Base-by-base conservation (phyloP, 2,113 vertebrate genomes). In the Theristicus caerulescens region DNA sequence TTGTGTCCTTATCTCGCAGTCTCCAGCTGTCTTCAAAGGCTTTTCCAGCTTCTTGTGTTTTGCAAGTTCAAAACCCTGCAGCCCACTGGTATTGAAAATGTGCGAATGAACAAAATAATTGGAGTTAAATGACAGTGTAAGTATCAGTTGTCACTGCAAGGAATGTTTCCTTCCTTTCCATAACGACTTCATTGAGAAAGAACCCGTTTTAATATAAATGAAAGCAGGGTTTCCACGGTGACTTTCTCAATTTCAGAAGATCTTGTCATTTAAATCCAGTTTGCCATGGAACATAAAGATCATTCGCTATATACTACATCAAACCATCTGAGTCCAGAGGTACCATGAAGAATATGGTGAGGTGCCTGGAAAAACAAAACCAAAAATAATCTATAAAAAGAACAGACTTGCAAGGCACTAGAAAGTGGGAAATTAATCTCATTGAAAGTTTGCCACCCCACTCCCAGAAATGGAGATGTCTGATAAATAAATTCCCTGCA, bases 261-360 rank as follows among this genome's bases (percentile, higher is more conserved):
- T 87, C 90, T 95, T 94, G 77, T 91, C 78, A 16, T 89, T 96
- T 92, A 94, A 96, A 94, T 90, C 42, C 82, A 76, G 42, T 95
- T 96, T 93, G 36, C 83, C 42, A 31, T 66, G 64, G 70, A 88
- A 89, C 71, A 62, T 93, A 91, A 88, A 96, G 62, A 44, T 90
- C 49, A 61, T 89, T 92, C 92, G 77, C 77, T 93, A 22, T 66
- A 55, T 61, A 36, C 49, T 66, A 76, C 18, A 52, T 77, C 76
- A 76, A 89, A 90, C 34, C 54, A 36, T 61, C 74, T 76, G 61
- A 81, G 40, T 25, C 52, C 26, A 38, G 91, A 90, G 74, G 80
- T 83, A 73, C 67, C 26, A 5, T 36, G 79, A 95, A 74, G 54
- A 86, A 54, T 21, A 47, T 32, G 21, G 24, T 76, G 66, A 87